These are phyloP conservation scores for Rhea americana DNA, from an alignment of 2,113 vertebrate genomes.

Conservation along the genomic window DNA sequence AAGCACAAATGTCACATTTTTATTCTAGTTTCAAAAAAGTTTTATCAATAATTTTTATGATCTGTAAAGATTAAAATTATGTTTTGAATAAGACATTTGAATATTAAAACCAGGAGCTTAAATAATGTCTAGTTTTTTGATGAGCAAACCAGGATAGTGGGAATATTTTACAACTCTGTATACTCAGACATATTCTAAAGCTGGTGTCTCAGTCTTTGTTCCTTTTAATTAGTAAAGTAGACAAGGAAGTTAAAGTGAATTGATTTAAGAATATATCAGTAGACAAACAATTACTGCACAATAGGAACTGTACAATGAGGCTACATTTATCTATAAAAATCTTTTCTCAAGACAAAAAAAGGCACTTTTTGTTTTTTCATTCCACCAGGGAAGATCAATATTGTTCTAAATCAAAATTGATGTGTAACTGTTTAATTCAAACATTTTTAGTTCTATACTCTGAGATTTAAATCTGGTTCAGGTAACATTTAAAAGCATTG, in stretches of 20 bases:
- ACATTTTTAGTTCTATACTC: background rate
- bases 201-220: background rate
- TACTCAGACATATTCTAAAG: background rate
- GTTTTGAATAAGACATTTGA: background rate
- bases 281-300: background rate
- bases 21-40: background rate
- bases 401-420: background rate
- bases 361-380: background rate
- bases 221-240: background rate
- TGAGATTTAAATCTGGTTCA: background rate
- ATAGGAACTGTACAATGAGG: background rate
- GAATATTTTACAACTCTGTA: background rate
- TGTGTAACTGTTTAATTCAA: background rate
- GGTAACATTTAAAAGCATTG: background rate
- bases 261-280: background rate
- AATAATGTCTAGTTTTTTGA: background rate
- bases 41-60: background rate
- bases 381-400: background rate
- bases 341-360: background rate
- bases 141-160: background rate
- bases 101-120: background rate
- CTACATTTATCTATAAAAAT: too few relatives aligned
- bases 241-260: rapidly evolving
- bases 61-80: background rate
- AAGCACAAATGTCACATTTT: background rate